A percentile compares a stretch with the other conserved stretches of the same genome.
These are phyloP conservation scores for Micromesistius poutassou DNA, from an alignment of 2,797 vertebrate genomes.

Conservation along the genomic window DNA sequence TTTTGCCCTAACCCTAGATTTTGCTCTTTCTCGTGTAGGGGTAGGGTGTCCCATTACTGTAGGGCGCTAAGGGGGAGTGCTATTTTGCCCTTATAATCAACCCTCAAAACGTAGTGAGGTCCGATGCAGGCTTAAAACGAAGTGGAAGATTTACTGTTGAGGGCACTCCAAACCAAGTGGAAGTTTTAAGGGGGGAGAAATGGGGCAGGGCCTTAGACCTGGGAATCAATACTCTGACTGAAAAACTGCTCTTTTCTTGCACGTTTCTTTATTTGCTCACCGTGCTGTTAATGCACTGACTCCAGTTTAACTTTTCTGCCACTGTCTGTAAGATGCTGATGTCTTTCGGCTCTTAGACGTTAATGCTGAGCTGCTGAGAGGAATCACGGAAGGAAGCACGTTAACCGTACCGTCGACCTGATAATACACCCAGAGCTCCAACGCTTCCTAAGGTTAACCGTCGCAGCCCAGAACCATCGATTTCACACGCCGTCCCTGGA, in stretches of 20 bases:
- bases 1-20: no score
- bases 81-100: no score
- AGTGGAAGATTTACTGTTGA: no score
- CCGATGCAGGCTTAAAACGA: no score
- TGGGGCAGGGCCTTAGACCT: no score
- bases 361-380: not conserved
- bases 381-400: no score
- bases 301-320: not conserved
- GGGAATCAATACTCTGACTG: not conserved
- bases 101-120: no score
- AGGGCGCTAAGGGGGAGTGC: no score
- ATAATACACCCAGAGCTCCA: not conserved
- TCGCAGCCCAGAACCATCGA: not conserved
- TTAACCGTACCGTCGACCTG: not conserved
- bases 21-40: no score
- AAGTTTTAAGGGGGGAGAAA: no score
- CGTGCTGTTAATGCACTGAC: not conserved
- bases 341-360: not conserved
- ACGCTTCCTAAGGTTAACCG: not conserved
- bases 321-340: not conserved
- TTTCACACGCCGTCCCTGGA: not conserved
- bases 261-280: not conserved
- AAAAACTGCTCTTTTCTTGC: not conserved
- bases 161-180: no score
- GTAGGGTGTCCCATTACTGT: no score